Base-by-base conservation (phyloP, 2,888 invertebrate genomes). In the Heliconius erato region DNA sequence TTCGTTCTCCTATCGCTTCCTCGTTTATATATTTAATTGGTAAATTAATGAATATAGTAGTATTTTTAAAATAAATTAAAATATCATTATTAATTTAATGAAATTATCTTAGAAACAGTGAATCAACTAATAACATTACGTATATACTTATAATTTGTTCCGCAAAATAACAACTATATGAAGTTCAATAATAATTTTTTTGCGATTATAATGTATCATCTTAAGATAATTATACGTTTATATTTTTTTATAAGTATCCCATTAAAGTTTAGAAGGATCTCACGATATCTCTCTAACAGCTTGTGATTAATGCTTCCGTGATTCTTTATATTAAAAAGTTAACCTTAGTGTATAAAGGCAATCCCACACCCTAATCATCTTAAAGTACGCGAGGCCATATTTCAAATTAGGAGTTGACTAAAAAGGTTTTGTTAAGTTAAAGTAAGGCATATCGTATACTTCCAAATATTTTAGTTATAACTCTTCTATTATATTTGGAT, bases 281-380 rank as follows among this genome's bases (percentile, higher is more conserved):
- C 94, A 94, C 93, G 93, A 87, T 88, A 89, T 88, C 83, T 88
- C 90, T 86, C 88, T 90, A 90, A 83, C 79, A 82, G 86, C 81
- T 88, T 89, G 88, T 90, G 90, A 87, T 85, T 86, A 83, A 87
- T 87, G 89, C 91, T 94, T 94, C 94, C 94, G 94, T 91, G 92
- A 85, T 89, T 91, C 91, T 91, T 89, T 67, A 87, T 88, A 89
- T 90, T 91, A 92, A 93, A 93, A 92, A 92, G 85, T 87, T 91
- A 91, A 91, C 91, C 91, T 93, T 88, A 89, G 83, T 88, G 83
- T 85, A 83, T 86, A 87, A 92, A 93, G 92, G 91, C 90, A 91
- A 91, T 87, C 84, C 84, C 81, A 85, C 80, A 84, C 86, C 88
- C 90, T 91, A 91, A 92, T 91, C 91, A 91, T 91, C 89, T 88